phyloP scores from a whole-genome alignment of 2,888 invertebrate genomes.

The Eupithecia subumbrata region DNA sequence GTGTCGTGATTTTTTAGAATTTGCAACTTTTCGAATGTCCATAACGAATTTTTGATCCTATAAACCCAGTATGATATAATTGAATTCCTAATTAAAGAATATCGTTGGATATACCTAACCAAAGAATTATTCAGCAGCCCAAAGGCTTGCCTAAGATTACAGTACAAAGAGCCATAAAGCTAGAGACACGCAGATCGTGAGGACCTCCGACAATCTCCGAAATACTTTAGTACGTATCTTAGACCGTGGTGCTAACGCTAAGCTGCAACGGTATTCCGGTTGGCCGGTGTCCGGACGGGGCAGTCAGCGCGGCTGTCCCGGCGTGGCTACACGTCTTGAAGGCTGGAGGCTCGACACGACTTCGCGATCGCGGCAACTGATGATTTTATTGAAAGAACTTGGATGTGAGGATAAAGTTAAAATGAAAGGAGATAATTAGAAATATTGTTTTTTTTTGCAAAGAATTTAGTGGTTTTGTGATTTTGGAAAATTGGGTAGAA shows the following conservation, averaged over 20 bases:
- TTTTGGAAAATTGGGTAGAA: neutral
- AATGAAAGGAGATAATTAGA: neutral
- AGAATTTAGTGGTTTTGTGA: neutral
- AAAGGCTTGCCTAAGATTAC: neutral
- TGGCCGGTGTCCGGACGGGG: conserved; percentile 12
- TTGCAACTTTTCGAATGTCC: neutral
- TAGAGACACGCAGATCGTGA: conserved; percentile 8
- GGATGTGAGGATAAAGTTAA: neutral
- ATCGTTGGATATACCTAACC: neutral
- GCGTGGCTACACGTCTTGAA: conserved; percentile 48
- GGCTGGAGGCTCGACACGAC: neutral
- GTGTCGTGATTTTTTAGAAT: neutral
- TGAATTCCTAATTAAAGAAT: neutral
- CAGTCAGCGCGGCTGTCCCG: conserved; percentile 62
- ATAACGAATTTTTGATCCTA: neutral
- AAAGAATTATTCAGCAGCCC: neutral
- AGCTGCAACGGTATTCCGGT: conserved; percentile 42
- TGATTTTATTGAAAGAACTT: neutral
- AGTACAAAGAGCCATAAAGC: conserved; percentile 5
- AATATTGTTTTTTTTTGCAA: neutral
- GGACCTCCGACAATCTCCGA: conserved; percentile 15
- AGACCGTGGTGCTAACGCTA: conserved; percentile 51
- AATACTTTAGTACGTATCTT: conserved; percentile 7
- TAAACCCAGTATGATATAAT: neutral
- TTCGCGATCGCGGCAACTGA: conserved; percentile 19